Base-by-base conservation (phyloP, 1,140 invertebrate species). In the Cyrtorhinus lividipennis region DNA sequence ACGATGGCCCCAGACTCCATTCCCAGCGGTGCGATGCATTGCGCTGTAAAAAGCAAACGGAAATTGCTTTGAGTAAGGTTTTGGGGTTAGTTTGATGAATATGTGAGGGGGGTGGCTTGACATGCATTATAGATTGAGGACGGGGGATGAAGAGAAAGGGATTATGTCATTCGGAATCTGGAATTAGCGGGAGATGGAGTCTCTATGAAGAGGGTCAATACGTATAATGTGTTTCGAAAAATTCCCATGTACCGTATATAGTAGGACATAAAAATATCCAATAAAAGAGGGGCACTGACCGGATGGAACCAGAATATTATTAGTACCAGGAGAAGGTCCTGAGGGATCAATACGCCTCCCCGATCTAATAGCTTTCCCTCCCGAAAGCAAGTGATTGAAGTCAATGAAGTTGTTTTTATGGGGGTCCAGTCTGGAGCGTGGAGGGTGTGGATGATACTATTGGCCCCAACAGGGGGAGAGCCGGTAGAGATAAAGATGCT, bases 1-100 rank as follows among this genome's bases (percentile, higher is more conserved):
- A 75, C 74, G 65, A 83, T 83, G 64, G 74, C 74, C 62, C 80
- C 80, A 62, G 72, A 78, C 72, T 82, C 79, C 81, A 83, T 81
- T 59, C 81, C 81, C 66, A 84, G 71, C 13, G 81, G 71, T 22
- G 69, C 69, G 59, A 68, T 72, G 68, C 79, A 81, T 74, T 78
- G 76, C 68, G 70, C 79, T 80, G 72, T 61, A 77, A 77, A 68
- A 74, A 72, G 65, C 58, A 63, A 56, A 63, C 46, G n/a, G n/a
- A n/a, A n/a, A n/a, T n/a, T n/a, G n/a, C n/a, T n/a, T n/a, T n/a
- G n/a, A n/a, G n/a, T n/a, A n/a, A n/a, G n/a, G n/a, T n/a, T n/a
- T n/a, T n/a, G n/a, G n/a, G n/a, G n/a, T n/a, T n/a, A n/a, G n/a
- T n/a, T n/a, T n/a, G n/a, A n/a, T n/a, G n/a, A n/a, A n/a, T n/a